phyloP scores from a whole-genome alignment of 1,140 invertebrate genomes.

The Drosophila micromelanica region DNA sequence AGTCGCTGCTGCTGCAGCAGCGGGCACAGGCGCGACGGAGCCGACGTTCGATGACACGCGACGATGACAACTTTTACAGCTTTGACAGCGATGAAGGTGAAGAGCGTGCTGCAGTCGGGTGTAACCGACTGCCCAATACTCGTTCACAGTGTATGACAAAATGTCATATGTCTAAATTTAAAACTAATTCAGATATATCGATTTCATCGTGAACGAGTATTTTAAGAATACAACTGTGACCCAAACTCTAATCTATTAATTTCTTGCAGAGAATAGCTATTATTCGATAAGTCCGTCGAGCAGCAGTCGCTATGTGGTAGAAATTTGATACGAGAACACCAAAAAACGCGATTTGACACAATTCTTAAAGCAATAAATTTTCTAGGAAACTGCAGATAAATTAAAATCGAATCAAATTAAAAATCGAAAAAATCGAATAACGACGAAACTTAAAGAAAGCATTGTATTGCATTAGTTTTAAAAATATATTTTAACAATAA shows the following conservation, averaged over 20 bases:
- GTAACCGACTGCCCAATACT: too few relatives aligned
- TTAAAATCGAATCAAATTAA: too few relatives aligned
- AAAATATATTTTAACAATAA: too few relatives aligned
- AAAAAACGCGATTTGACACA: neutral
- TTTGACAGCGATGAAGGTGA: slow-evolving; percentile 83
- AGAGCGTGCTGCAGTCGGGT: too few relatives aligned
- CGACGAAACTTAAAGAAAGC: too few relatives aligned
- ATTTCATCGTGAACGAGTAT: too few relatives aligned
- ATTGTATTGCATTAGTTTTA: too few relatives aligned
- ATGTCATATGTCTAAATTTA: too few relatives aligned
- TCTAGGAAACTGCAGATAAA: neutral
- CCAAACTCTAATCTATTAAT: neutral
- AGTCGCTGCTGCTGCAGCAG: slow-evolving; percentile 6
- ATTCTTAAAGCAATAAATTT: neutral
- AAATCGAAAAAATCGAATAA: too few relatives aligned
- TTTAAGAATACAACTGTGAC: too few relatives aligned
- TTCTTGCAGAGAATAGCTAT: slow-evolving; percentile 78
- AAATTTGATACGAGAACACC: slow-evolving; percentile 53
- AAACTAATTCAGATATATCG: too few relatives aligned
- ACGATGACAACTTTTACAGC: slow-evolving; percentile 80
- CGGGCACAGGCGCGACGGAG: slow-evolving; percentile 29
- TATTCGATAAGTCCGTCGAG: slow-evolving; percentile 79
- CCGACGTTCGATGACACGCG: slow-evolving; percentile 74
- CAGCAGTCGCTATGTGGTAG: slow-evolving; percentile 81
- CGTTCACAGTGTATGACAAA: too few relatives aligned